Base-by-base conservation (phyloP, 2,888 invertebrate genomes). In the Eupithecia centaureata region DNA sequence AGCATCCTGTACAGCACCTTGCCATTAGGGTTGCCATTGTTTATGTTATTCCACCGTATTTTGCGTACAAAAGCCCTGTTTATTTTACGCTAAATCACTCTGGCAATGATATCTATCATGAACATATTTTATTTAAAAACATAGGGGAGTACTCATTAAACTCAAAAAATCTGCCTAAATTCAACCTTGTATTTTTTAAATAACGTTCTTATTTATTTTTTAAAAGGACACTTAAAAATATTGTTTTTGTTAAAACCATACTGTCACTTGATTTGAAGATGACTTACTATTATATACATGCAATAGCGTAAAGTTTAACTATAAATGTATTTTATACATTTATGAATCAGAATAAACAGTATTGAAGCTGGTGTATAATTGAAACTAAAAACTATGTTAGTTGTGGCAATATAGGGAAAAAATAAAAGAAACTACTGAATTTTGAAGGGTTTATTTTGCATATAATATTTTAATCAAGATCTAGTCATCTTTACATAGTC, bases 1-100 rank as follows among this genome's bases (percentile, higher is more conserved):
- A 57, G 28, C 90, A 86, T 0, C 77, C 87, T 91, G 86, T 90
- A 86, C 59, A 38, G 77, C 76, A 62, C 65, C 35, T 83, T 83
- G 86, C 87, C 79, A 78, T 81, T 81, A 86, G 88, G 88, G 82
- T 77, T 67, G 78, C 70, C 73, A 81, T 90, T 91, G 92, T 91
- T 92, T 91, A 88, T 92, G 85, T 92, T 92, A 89, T 91, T 92
- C 82, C 86, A 86, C 79, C 84, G 89, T 85, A 89, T 88, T 92
- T 90, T 86, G 84, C 82, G 70, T 78, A 91, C 87, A 90, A 91
- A 87, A 87, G 79, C 80, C 81, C 86, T 92, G 92, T 92, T 93
- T 91, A 91, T 85, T 89, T 90, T 91, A 80, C 86, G 92, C 91
- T 86, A 91, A 92, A 91, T 92, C 93, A 92, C 90, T 89, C 84